Evolutionary conservation across 1,140 invertebrate species (phyloP).

Genomic region (Palaemon carinicauda): DNA sequence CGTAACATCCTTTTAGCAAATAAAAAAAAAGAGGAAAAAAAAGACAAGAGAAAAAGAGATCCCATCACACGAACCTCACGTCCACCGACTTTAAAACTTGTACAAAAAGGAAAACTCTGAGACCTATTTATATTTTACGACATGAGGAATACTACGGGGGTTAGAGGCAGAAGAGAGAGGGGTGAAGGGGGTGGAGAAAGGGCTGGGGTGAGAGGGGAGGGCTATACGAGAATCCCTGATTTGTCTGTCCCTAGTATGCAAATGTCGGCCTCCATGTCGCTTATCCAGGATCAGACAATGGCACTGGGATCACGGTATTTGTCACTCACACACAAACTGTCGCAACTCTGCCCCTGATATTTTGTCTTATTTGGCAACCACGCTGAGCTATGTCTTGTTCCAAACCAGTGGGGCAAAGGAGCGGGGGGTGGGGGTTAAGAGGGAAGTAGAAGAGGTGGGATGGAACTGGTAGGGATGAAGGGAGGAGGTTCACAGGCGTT

Average conservation of each 20-base stretch:
- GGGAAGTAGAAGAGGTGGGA: background rate
- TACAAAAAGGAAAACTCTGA: background rate
- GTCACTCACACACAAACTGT: no score
- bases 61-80: background rate
- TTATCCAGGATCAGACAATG: no score
- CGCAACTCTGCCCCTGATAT: no score
- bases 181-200: background rate
- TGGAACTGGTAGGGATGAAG: background rate
- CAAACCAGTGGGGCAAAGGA: background rate
- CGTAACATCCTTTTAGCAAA: background rate
- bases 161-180: slow-evolving; percentile 1
- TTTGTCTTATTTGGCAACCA: no score
- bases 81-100: background rate
- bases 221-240: background rate
- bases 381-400: no score
- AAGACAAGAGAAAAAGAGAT: background rate
- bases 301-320: no score
- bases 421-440: background rate
- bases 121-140: background rate
- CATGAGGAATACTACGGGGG: background rate
- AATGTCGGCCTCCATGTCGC: no score
- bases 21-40: background rate
- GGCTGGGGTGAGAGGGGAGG: background rate
- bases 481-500: no score
- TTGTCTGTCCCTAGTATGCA: no score